Percentiles rank a stretch among this genome's conserved stretches.
These are phyloP conservation scores for Tor tambroides DNA, from an alignment of 2,113 vertebrate genomes.

Conservation along the genomic window DNA sequence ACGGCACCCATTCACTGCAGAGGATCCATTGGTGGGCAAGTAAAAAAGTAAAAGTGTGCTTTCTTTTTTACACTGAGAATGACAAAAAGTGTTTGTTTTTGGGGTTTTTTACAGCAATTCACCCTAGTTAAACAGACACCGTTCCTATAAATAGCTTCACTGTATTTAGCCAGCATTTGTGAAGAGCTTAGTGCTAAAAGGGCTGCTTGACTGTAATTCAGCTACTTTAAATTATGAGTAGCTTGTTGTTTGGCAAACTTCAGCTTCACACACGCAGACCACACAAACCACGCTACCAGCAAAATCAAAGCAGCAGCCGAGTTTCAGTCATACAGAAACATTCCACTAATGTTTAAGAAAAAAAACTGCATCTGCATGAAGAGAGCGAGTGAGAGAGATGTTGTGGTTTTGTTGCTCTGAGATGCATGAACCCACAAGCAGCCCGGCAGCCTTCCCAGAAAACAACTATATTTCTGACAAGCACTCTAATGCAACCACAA, in stretches of 20 bases:
- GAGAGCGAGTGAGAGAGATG: neutral
- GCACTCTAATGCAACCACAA: conserved; percentile 36
- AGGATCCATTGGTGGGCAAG: neutral
- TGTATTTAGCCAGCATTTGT: neutral
- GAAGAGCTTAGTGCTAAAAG: neutral
- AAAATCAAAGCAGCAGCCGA: conserved; percentile 15
- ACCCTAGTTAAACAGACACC: neutral
- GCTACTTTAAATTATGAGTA: conserved; percentile 28
- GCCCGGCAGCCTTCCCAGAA: conserved; percentile 35
- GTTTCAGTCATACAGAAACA: conserved; percentile 4
- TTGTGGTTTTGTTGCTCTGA: conserved; percentile 39
- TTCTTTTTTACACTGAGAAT: too few species aligned
- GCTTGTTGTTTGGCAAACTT: conserved; percentile 23
- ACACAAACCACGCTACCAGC: neutral
- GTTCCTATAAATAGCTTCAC: neutral
- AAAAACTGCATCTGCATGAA: neutral
- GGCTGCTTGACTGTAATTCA: neutral
- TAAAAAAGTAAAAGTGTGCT: neutral
- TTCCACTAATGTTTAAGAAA: conserved; percentile 25
- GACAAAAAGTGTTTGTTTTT: too few species aligned
- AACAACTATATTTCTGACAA: conserved; percentile 44
- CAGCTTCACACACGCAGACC: conserved; percentile 13
- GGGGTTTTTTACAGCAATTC: neutral
- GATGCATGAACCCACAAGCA: conserved; percentile 33
- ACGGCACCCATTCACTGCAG: neutral